phyloP scores from a whole-genome alignment of 1,140 invertebrate genomes.

The Conus betulinus region DNA sequence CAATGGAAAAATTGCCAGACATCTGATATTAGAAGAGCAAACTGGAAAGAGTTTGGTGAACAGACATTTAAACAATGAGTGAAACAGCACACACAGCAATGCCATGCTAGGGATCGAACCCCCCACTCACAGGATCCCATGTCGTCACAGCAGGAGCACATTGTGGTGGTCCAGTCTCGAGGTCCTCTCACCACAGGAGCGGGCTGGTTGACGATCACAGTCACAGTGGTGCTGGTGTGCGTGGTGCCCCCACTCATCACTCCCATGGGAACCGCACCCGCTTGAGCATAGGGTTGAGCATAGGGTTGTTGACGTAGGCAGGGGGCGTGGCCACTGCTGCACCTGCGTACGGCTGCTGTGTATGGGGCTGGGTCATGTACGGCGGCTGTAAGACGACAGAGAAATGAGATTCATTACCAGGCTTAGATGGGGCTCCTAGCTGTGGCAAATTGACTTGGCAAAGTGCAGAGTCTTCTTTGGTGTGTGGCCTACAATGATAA shows the following conservation, averaged over 20 bases:
- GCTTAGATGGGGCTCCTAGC: background rate
- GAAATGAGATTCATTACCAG: background rate
- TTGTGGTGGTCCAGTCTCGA: background rate
- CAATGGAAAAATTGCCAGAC: too few relatives aligned
- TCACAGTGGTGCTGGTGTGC: background rate
- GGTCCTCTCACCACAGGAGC: background rate
- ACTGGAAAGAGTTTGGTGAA: too few relatives aligned
- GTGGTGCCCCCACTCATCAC: background rate
- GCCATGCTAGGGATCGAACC: too few relatives aligned
- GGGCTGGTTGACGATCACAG: slow-evolving; percentile 14
- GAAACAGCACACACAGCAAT: too few relatives aligned
- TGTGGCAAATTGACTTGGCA: too few relatives aligned
- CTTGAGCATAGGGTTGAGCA: background rate
- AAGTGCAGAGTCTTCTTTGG: too few relatives aligned
- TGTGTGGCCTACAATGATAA: background rate
- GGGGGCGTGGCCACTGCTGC: background rate
- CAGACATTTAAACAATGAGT: too few relatives aligned
- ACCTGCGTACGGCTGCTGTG: background rate
- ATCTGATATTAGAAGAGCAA: too few relatives aligned
- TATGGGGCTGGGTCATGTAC: background rate
- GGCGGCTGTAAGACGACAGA: background rate
- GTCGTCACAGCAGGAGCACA: slow-evolving; percentile 23
- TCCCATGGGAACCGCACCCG: background rate
- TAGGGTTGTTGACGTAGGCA: background rate
- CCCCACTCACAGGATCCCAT: background rate